Base-by-base conservation (phyloP, 2,888 invertebrate genomes). In the Didymodactylos carnosus region DNA sequence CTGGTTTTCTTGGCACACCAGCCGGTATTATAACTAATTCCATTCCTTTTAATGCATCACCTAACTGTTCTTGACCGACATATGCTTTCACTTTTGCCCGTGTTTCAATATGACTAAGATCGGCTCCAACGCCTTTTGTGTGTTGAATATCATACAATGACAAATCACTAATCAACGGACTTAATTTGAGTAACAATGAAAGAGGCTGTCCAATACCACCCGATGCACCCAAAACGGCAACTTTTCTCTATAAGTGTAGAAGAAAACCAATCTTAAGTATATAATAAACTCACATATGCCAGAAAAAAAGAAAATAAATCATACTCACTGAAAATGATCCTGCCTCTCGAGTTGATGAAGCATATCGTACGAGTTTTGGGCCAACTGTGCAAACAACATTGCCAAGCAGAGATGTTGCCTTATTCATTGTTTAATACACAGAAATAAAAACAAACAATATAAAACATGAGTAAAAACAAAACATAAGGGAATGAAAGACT, bases 131-230 rank as follows among this genome's bases (percentile, higher is more conserved):
- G 76, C 97, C 97, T 69, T 75, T 73, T 49, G 95, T 95, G 82
- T 91, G 89, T 46, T 92, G 92, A 81, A 98, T 89, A 86, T 98
- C 98, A 81, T 91, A 98, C 40, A 97, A 86, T 0, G 91, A 88
- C 78, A 98, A 86, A 79, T 90, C 88, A 41, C 88, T 88, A 71
- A 98, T 88, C 77, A 91, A 84, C 7, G 82, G 80, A 16, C 79
- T 79, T 72, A 79, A 88, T 85, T 97, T 97, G 78, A 97, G 85
- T 62, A 98, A 87, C 77, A 98, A 86, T 13, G 94, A 90, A 79
- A 98, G 84, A 13, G 97, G 95, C 85, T 98, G 95, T 5, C 97
- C 98, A 82, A 98, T 98, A 75, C 98, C 98, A 76, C 98, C 98
- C 79, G 90, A 88, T 1, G 95, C 97, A 73, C 98, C 98, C 83